Base-by-base conservation (phyloP, 53 echinoderm and acorn worm genomes). In the Astropecten irregularis region DNA sequence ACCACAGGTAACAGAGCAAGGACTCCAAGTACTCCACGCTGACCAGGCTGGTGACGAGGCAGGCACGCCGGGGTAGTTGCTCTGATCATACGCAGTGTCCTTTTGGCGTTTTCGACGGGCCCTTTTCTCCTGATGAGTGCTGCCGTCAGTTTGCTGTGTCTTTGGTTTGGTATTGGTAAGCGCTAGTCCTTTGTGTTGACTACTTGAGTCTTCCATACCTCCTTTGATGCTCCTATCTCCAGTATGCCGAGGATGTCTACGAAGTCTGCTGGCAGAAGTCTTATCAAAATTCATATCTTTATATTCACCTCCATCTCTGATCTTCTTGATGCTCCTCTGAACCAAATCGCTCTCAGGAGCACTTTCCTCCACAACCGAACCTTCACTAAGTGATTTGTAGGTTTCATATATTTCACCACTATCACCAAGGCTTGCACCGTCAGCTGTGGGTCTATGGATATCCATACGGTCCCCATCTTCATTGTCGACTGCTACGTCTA, bases 1-100 rank as follows among this genome's bases (percentile, higher is more conserved):
- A 27, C 88, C 88, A 40, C 88, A 88, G 44, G 71, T 70, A 1
- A 82, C 88, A 0, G 88, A 82, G 35, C 88, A 88, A 8, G 57
- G 40, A 70, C 70, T 49, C 88, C 88, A 88, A 21, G 11, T 9
- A 10, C 82, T 35, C 88, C 88, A 88, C 9, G 14, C 46, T 0
- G 81, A 58, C 88, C 88, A 88, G 16, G 13, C 60, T 7, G 82
- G 69, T 18, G 76, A 38, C 18, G 58, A 2, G 3, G 68, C 14
- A 22, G 9, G 26, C 11, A 15, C 30, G 30, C 0, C 7, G 47
- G 29, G n/a, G 18, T 28, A 15, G 50, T 49, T 8, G 49, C 14
- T 2, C 66, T n/a, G n/a, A 9, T 18, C 31, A 18, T 69, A 46
- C 31, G 50, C 51, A 0, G 35, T 50, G 3, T 71, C 50, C 71